phyloP scores from a whole-genome alignment of 1,140 invertebrate genomes.

The Drosophila bifasciata region DNA sequence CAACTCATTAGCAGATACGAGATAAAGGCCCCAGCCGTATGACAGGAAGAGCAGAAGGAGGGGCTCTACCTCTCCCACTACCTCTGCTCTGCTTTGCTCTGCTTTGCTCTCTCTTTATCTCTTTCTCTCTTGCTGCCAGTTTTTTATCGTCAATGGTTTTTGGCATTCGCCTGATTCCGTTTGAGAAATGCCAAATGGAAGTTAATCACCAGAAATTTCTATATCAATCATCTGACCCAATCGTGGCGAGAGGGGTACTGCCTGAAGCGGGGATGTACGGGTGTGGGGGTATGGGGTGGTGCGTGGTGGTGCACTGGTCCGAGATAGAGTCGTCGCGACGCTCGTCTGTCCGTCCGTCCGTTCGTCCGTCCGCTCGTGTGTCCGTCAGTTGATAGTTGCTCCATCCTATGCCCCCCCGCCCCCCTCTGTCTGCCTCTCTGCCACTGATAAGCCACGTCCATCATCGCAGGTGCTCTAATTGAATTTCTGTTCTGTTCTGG shows the following conservation, averaged over 20 bases:
- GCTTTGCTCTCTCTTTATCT: background rate
- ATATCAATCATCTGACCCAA: constrained; percentile 70
- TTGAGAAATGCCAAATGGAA: constrained; percentile 47
- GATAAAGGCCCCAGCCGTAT: constrained; percentile 9
- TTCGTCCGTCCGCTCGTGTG: background rate
- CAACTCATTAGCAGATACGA: constrained; percentile 53
- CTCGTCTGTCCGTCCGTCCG: background rate
- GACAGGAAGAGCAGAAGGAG: background rate
- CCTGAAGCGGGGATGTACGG: no score
- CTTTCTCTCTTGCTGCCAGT: background rate
- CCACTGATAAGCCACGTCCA: constrained; percentile 45
- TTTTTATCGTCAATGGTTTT: constrained; percentile 18
- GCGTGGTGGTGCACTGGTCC: background rate
- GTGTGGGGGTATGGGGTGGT: background rate
- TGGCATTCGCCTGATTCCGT: constrained; percentile 30
- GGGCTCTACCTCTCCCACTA: background rate
- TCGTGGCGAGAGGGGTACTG: constrained; percentile 1
- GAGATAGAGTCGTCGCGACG: constrained; percentile 38
- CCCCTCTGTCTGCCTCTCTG: background rate
- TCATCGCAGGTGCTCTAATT: constrained; percentile 51
- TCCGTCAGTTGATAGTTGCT: no score
- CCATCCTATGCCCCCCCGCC: no score
- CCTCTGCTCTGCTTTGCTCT: background rate
- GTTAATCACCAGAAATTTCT: constrained; percentile 32
- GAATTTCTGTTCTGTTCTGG: constrained; percentile 47